Percentiles rank a stretch among this genome's conserved stretches.
phyloP scores from a whole-genome alignment of 1,140 invertebrate species.

The Andricus grossulariae region DNA sequence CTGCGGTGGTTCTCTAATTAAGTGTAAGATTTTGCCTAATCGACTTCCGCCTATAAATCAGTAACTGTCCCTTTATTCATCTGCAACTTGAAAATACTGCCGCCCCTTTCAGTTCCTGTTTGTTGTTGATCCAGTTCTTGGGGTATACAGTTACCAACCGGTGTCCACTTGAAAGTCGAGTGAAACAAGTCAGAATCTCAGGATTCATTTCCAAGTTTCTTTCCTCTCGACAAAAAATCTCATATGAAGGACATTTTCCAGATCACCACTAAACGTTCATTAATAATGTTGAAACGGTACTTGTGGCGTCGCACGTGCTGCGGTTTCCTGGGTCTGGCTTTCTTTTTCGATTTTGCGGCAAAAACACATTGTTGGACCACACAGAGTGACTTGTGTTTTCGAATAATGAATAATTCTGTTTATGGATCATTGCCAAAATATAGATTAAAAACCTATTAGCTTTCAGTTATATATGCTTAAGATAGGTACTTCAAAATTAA shows the following conservation, averaged over 20 bases:
- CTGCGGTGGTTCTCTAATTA: background rate
- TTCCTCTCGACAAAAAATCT: constrained; percentile 31
- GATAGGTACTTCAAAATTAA: too few relatives aligned
- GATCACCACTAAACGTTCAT: constrained; percentile 40
- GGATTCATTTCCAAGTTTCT: constrained; percentile 9
- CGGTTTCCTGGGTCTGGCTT: constrained; percentile 32
- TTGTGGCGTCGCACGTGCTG: constrained; percentile 43
- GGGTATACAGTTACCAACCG: constrained; percentile 41
- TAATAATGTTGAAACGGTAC: constrained; percentile 41
- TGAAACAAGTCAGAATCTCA: too few relatives aligned
- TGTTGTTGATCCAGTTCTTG: constrained; percentile 41
- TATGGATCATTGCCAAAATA: too few relatives aligned
- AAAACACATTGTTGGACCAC: background rate
- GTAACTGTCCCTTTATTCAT: constrained; percentile 31
- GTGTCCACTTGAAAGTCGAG: constrained; percentile 23
- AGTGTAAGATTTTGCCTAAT: constrained; percentile 52
- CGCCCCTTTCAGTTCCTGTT: constrained; percentile 50
- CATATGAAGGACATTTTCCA: constrained; percentile 49
- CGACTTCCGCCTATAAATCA: constrained; percentile 56
- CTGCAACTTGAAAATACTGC: constrained; percentile 45
- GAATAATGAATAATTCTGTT: too few relatives aligned
- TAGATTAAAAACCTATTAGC: too few relatives aligned
- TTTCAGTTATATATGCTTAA: too few relatives aligned
- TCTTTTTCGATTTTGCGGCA: background rate
- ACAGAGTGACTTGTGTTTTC: too few relatives aligned